A percentile compares a stretch with the other conserved stretches of the same genome.
Conservation (phyloP, 2,888 invertebrate genomes). For the Ditula angustiorana region DNA sequence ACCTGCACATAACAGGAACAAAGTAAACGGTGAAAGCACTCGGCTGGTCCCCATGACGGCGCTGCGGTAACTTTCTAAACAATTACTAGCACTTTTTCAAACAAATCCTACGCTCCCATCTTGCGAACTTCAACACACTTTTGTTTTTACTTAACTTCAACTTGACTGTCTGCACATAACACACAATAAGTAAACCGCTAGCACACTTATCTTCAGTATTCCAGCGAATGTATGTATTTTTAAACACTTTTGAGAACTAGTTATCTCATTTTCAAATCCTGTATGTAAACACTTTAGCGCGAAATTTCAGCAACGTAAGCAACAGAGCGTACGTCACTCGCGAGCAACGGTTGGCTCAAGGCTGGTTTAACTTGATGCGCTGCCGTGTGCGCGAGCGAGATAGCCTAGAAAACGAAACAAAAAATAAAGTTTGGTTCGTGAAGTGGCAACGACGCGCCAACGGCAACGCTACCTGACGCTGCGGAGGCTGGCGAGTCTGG, state of each 20-base stretch:
- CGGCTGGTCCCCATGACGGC: conserved; percentile 72
- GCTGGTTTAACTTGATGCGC: conserved; percentile 53
- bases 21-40: conserved; percentile 79
- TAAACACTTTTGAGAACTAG: conserved; percentile 41
- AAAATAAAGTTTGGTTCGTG: conserved; percentile 32
- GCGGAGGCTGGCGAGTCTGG: conserved; percentile 26
- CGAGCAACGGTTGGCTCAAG: conserved; percentile 74
- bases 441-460: conserved; percentile 37
- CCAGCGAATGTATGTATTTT: conserved; percentile 11
- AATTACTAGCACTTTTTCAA: conserved; percentile 59
- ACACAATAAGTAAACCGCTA: conserved; percentile 42
- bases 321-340: conserved; percentile 58
- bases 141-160: conserved; percentile 64
- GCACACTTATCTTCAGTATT: conserved; percentile 24
- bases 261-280: conserved; percentile 66
- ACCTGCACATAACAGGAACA: conserved; percentile 81
- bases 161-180: conserved; percentile 66
- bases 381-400: conserved; percentile 35
- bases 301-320: conserved; percentile 57
- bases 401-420: conserved; percentile 25
- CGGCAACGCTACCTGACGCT: conserved; percentile 35
- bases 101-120: conserved; percentile 74
- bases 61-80: conserved; percentile 71
- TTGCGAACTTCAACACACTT: conserved; percentile 55
- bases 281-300: conserved; percentile 70